phyloP scores from a whole-genome alignment of 1,140 invertebrate species.

The Caenorhabditis tropicalis region DNA sequence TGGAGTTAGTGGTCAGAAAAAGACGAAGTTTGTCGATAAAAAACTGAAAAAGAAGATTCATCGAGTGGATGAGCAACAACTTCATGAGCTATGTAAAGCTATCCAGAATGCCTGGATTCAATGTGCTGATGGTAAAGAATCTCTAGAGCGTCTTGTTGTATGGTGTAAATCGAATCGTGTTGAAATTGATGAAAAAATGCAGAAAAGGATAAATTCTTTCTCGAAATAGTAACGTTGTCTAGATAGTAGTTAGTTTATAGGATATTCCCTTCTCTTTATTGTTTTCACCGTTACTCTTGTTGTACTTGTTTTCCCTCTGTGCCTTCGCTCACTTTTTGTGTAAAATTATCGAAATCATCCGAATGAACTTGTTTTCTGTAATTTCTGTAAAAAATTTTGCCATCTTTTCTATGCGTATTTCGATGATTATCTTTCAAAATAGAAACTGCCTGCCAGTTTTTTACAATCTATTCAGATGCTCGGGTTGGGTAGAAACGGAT shows the following conservation, averaged over 20 bases:
- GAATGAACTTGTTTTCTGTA: background rate
- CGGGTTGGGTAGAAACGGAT: conserved; percentile 3
- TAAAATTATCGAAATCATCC: background rate
- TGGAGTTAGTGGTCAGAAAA: conserved; percentile 9
- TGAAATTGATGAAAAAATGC: conserved; percentile 3
- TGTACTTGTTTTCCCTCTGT: conserved; percentile 27
- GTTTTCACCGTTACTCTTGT: background rate
- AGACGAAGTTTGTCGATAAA: background rate
- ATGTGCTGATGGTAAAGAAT: background rate
- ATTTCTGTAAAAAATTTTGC: background rate
- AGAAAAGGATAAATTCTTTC: background rate
- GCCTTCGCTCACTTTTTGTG: background rate
- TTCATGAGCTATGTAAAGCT: background rate
- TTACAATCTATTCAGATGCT: background rate
- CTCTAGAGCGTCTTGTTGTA: background rate
- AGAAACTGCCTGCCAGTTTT: background rate
- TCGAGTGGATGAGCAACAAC: background rate
- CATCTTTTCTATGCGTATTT: background rate
- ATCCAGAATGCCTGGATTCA: conserved; percentile 10
- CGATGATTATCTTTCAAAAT: background rate
- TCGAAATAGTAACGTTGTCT: background rate
- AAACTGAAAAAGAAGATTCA: conserved; percentile 5
- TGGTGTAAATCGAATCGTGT: conserved; percentile 23
- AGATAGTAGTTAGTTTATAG: background rate
- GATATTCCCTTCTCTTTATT: background rate